Base-by-base conservation (phyloP, 2,888 invertebrate genomes). In the Agrochola circellaris region DNA sequence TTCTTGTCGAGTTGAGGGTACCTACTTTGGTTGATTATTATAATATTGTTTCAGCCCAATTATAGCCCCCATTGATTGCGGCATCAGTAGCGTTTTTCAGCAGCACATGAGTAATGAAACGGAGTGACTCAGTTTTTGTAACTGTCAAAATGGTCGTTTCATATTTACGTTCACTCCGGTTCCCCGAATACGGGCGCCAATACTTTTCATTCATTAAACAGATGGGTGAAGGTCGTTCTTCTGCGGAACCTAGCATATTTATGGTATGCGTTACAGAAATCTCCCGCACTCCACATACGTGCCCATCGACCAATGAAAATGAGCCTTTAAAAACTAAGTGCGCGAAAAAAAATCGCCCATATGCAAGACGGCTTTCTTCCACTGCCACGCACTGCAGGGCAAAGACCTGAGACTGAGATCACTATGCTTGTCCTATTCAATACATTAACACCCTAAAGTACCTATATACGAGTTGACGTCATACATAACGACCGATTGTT, bases 401-500 rank as follows among this genome's bases (percentile, higher is more conserved):
- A 64, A 56, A 45, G 34, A 45, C 26, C 54, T 34, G 4, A 42
- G 3, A n/a, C 38, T 42, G 9, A 45, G 9, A 34, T 23, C 23
- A 13, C 15, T 38, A 42, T 7, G 17, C 13, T 4, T 48, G 26
- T 56, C 17, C 11, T 51, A n/a, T 51, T 23, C 42, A 34, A 61
- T 42, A 78, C n/a, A 54, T 5, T 62, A 15, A n/a, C 30, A n/a
- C 17, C 2, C 2, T 2, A 48, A 67, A 62, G 15, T 60, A 38
- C 9, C 3, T 67, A 51, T 6, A 23, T 30, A 9, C 23, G 20
- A 65, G 3, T 0, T 77, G 64, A 70, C 82, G 82, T 34, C 34
- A 1, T 74, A 45, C 77, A 66, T 42, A 30, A 80, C 45, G 64
- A 83, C 65, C 60, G 20, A 82, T 80, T 80, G 80, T 68, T 64